Percentiles rank a stretch among this genome's conserved stretches.
These are phyloP conservation scores for Catocala nupta DNA, from an alignment of 2,888 invertebrate species.

Conservation along the genomic window DNA sequence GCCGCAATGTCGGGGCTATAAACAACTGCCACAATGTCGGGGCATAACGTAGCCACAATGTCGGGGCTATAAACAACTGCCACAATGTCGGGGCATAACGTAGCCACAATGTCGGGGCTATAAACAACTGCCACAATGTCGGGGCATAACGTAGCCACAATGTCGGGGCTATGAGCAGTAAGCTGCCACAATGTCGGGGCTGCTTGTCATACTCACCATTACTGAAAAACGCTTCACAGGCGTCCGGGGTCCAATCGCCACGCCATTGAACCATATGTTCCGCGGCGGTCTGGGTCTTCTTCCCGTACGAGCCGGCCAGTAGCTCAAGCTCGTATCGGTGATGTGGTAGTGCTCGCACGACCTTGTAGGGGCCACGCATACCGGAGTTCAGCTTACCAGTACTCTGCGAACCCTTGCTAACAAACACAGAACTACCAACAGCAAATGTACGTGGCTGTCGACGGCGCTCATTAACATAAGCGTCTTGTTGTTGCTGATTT, in stretches of 20 bases:
- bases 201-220: slow-evolving; percentile 10
- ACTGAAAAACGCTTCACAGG: slow-evolving; percentile 16
- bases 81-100: too few relatives aligned
- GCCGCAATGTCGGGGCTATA: too few relatives aligned
- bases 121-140: too few relatives aligned
- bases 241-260: slow-evolving; percentile 26
- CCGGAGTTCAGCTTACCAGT: slow-evolving; percentile 4
- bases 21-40: too few relatives aligned
- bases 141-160: too few relatives aligned
- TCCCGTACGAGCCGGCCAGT: slow-evolving; percentile 24
- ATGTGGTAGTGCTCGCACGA: background rate
- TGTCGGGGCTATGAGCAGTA: too few relatives aligned
- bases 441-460: background rate
- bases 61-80: too few relatives aligned
- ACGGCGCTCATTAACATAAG: background rate
- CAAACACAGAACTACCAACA: background rate
- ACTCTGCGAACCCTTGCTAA: background rate
- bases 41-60: too few relatives aligned
- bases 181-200: too few relatives aligned
- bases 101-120: too few relatives aligned
- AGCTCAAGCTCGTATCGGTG: slow-evolving; percentile 11
- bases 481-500: background rate
- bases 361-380: slow-evolving; percentile 2
- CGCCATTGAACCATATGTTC: slow-evolving; percentile 20
- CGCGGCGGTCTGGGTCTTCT: slow-evolving; percentile 22